Base-by-base conservation (phyloP, 1,140 invertebrate species). In the Pygmarrhopalites habei region DNA sequence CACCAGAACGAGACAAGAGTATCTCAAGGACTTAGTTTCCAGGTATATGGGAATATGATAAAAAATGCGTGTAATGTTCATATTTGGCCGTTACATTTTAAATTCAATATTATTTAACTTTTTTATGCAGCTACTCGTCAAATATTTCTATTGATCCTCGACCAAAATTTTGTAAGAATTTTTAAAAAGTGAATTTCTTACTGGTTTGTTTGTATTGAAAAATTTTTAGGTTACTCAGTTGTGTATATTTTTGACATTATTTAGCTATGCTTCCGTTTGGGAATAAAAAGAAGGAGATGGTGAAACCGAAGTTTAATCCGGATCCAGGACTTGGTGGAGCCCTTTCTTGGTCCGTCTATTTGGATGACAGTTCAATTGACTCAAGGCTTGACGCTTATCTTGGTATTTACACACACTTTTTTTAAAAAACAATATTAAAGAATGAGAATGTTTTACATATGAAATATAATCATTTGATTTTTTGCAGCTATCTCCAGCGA, bases 1-100 rank as follows among this genome's bases (percentile, higher is more conserved):
- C 2, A 92, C 90, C 10, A 82, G 95, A 73, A 98, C 95, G 19
- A 80, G 94, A 72, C 90, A 95, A 74, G 95, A 97, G 78, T 96
- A 96, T 77, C 79, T 98, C 61, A 97, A 95, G 75, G 87, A 90
- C 75, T 81, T 98, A 56, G 86, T 92, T 4, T 83, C 83, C 39
- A 96, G 95, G 77, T 89, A 90, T 77, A n/a, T n/a, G n/a, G n/a
- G n/a, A n/a, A n/a, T n/a, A n/a, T n/a, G n/a, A n/a, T n/a, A n/a
- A n/a, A n/a, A n/a, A n/a, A n/a, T n/a, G n/a, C n/a, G n/a, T n/a
- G n/a, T n/a, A n/a, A n/a, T n/a, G n/a, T n/a, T n/a, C n/a, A n/a
- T n/a, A n/a, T n/a, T n/a, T n/a, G n/a, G n/a, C n/a, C n/a, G n/a
- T n/a, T n/a, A n/a, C n/a, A n/a, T n/a, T n/a, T n/a, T n/a, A n/a